Base-by-base conservation (phyloP, 2,113 vertebrate species). In the Calidris pygmaea region DNA sequence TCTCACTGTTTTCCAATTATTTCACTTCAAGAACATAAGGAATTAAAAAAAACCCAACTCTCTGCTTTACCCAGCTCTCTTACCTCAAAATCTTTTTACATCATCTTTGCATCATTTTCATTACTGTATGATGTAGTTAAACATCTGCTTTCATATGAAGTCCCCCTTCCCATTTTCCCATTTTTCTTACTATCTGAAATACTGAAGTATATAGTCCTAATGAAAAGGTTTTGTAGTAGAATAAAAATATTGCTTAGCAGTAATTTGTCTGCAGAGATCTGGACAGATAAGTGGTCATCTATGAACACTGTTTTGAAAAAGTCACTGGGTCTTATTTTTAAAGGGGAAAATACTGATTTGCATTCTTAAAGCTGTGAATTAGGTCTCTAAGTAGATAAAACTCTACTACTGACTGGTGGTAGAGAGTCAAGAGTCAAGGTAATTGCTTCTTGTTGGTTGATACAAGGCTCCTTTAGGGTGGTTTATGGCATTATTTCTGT, bases 361-460 rank as follows among this genome's bases (percentile, higher is more conserved):
- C 47, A 37, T 93, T 77, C n/a, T 76, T 72, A 13, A 1, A 76
- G 62, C 90, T 93, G 72, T 26, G 65, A 32, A 48, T 83, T 53
- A 27, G 34, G 47, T 78, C 65, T 77, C 74, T 12, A 53, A 93
- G 73, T 84, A 94, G 94, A 94, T 65, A 74, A 87, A 93, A 68
- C 56, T 95, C 80, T 24, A 21, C 75, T 71, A 18, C 59, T 79
- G 85, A 53, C 86, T 60, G 83, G 79, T 92, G 71, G 29, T 43
- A 48, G 81, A 48, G 56, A 96, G 93, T 90, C 91, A 88, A 45
- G 74, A 90, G 76, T 93, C 86, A 91, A 92, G 79, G 95, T 96
- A 96, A 96, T 97, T 95, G 91, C 88, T 90, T 70, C 74, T 88
- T 95, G 89, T 73, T 89, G 87, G 93, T 95, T 95, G 95, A 94